These are phyloP conservation scores for Melieria crassipennis DNA, from an alignment of 2,888 invertebrate genomes.

Conservation along the genomic window DNA sequence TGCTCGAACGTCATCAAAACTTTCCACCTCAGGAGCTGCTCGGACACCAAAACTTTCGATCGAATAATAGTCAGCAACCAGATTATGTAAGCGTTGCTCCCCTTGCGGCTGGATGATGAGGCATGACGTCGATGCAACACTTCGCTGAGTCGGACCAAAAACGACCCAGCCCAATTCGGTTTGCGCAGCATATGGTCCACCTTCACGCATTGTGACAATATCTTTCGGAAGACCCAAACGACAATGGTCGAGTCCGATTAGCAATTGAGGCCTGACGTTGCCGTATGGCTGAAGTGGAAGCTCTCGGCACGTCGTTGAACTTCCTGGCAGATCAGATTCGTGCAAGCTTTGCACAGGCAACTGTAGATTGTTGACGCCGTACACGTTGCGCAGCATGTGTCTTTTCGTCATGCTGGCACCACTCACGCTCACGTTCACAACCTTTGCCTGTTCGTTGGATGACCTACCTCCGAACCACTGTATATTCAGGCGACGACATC, in stretches of 20 bases:
- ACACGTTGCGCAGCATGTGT: too few relatives aligned
- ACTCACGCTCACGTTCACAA: too few relatives aligned
- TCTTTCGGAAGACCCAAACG: not conserved
- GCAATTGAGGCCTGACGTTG: not conserved
- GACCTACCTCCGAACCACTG: too few relatives aligned
- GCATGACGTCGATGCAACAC: constrained; percentile 10
- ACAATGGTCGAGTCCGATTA: constrained; percentile 6
- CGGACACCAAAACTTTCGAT: constrained; percentile 30
- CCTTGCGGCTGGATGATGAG: constrained; percentile 1
- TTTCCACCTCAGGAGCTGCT: constrained; percentile 17
- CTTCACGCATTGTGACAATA: not conserved
- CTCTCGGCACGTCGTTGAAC: too few relatives aligned
- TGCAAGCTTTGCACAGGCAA: too few relatives aligned
- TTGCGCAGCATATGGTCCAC: constrained; percentile 38
- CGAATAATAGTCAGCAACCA: constrained; percentile 24
- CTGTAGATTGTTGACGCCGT: too few relatives aligned
- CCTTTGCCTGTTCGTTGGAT: too few relatives aligned
- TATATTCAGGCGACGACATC: too few relatives aligned
- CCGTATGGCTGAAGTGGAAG: too few relatives aligned
- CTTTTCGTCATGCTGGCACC: too few relatives aligned
- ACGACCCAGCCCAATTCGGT: constrained; percentile 40
- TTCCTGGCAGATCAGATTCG: too few relatives aligned
- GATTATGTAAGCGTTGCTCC: constrained; percentile 18
- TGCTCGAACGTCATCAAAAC: constrained; percentile 11
- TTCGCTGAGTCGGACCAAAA: constrained; percentile 24